These are phyloP conservation scores for Tinea pellionella DNA, from an alignment of 2,888 invertebrate genomes.

Conservation along the genomic window DNA sequence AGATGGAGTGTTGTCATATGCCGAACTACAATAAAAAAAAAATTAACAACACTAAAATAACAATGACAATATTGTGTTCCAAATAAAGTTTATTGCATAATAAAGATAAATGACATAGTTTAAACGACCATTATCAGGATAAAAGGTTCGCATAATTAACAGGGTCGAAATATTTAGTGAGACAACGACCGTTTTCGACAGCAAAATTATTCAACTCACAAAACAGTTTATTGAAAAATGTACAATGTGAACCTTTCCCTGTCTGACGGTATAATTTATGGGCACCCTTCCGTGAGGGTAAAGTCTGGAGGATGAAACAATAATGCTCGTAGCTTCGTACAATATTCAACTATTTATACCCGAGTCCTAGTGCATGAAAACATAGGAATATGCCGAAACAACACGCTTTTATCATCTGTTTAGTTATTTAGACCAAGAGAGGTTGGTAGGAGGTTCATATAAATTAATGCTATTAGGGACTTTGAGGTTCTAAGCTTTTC, in stretches of 20 bases:
- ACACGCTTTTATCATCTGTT: neutral
- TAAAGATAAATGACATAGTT: slow-evolving; percentile 8
- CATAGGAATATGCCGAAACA: neutral
- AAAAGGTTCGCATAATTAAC: slow-evolving; percentile 1
- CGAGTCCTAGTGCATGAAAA: neutral
- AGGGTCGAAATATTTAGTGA: slow-evolving; percentile 5
- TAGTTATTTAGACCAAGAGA: too few relatives aligned
- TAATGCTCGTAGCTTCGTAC: slow-evolving; percentile 6
- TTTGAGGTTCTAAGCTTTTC: too few relatives aligned
- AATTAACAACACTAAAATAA: too few relatives aligned
- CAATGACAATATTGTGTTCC: neutral
- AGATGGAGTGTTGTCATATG: too few relatives aligned
- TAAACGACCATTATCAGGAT: neutral
- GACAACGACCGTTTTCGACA: slow-evolving; percentile 1
- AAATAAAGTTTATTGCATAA: neutral
- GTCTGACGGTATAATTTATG: slow-evolving; percentile 8
- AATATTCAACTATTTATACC: slow-evolving; percentile 8
- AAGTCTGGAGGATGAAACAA: slow-evolving; percentile 4
- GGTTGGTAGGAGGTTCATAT: too few relatives aligned
- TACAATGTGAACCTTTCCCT: neutral
- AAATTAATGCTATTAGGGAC: too few relatives aligned
- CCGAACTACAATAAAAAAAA: too few relatives aligned
- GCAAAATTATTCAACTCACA: slow-evolving; percentile 1
- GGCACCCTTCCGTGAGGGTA: neutral
- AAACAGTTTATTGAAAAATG: slow-evolving; percentile 5